phyloP scores from a whole-genome alignment of 2,888 invertebrate species.

The Eupithecia inturbata region DNA sequence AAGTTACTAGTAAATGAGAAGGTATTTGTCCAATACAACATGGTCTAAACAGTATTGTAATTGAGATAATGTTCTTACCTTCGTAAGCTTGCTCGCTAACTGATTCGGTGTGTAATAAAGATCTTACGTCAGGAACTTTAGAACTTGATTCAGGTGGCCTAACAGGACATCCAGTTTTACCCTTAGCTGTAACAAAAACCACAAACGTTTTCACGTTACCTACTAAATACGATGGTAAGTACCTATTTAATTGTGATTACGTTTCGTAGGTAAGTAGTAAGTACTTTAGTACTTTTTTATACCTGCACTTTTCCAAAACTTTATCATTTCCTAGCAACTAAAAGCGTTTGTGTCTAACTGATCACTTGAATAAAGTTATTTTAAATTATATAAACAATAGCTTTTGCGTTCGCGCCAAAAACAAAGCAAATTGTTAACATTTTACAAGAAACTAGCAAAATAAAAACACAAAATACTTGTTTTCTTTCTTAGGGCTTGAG shows the following conservation, averaged over 20 bases:
- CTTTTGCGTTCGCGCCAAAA: conserved; percentile 19
- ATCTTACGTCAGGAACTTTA: conserved; percentile 52
- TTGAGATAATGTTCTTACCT: conserved; percentile 52
- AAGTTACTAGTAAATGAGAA: neutral
- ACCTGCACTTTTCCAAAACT: conserved; percentile 91
- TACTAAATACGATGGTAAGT: neutral
- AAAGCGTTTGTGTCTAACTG: conserved; percentile 14
- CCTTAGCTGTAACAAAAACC: conserved; percentile 70
- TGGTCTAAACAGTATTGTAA: neutral
- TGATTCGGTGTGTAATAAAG: conserved; percentile 58
- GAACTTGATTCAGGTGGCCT: conserved; percentile 73
- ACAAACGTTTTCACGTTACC: conserved; percentile 1
- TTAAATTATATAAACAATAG: conserved; percentile 20
- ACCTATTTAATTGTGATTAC: conserved; percentile 19
- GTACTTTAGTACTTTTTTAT: conserved; percentile 47
- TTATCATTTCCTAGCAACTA: conserved; percentile 84
- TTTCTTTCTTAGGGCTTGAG: conserved; percentile 26
- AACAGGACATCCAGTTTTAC: conserved; percentile 79
- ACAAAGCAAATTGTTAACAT: conserved; percentile 28
- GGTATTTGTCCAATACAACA: neutral
- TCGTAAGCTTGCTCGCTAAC: conserved; percentile 63
- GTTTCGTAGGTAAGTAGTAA: conserved; percentile 17
- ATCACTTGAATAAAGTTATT: conserved; percentile 5
- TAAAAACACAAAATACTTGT: conserved; percentile 25
- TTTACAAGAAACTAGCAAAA: conserved; percentile 17